Evolutionary conservation across 2,888 invertebrate species (phyloP).

Genomic region (Neocrepidodera transversa): DNA sequence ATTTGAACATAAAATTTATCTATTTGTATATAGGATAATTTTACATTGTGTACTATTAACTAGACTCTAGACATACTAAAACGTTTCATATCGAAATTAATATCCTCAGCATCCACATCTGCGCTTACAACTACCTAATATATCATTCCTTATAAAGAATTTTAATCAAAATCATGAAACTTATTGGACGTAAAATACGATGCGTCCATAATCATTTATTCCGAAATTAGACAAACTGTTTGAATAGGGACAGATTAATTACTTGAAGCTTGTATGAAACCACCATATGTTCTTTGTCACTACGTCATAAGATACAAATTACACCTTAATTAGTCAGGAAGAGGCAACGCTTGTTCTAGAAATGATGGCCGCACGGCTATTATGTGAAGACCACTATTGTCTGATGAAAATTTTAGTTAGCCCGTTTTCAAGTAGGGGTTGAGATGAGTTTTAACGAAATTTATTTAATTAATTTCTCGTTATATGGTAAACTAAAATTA

Average conservation of each 20-base stretch:
- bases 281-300: conserved; percentile 23
- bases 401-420: conserved; percentile 9
- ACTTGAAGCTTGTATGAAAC: conserved; percentile 16
- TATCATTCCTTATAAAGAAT: neutral
- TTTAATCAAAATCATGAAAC: neutral
- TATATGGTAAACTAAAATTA: too few relatives aligned
- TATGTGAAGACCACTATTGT: conserved; percentile 16
- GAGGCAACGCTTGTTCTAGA: conserved; percentile 8
- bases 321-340: conserved; percentile 23
- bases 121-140: neutral
- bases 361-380: conserved; percentile 18
- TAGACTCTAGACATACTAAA: too few relatives aligned
- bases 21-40: too few relatives aligned
- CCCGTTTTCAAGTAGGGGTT: neutral
- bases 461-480: too few relatives aligned
- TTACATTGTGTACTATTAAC: too few relatives aligned
- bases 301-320: conserved; percentile 29
- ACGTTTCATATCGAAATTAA: too few relatives aligned
- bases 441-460: too few relatives aligned
- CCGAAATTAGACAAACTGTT: conserved; percentile 21
- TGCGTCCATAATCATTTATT: conserved; percentile 22
- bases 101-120: neutral
- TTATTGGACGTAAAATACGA: conserved; percentile 10
- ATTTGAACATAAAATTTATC: too few relatives aligned
- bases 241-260: conserved; percentile 27